Conservation (phyloP, 2,888 invertebrate species). For the Mellilla xanthometata region DNA sequence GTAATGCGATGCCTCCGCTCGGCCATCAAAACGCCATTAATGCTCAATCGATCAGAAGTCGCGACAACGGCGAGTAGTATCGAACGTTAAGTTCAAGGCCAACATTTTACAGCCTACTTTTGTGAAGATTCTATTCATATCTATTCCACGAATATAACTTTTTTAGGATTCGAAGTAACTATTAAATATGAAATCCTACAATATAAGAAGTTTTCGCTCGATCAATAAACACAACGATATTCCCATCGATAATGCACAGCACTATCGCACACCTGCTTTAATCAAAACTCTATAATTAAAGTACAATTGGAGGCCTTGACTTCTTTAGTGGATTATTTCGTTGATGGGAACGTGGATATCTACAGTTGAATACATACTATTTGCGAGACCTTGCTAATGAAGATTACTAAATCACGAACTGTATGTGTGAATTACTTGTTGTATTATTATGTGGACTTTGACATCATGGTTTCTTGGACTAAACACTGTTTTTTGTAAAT, state of each 20-base stretch:
- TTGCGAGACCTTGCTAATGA: constrained; percentile 36
- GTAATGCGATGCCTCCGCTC: constrained; percentile 6
- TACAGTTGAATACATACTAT: constrained; percentile 30
- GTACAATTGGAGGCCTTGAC: constrained; percentile 49
- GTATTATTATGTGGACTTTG: background rate
- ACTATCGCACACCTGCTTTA: constrained; percentile 32
- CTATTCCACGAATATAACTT: too few species aligned
- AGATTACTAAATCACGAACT: constrained; percentile 20
- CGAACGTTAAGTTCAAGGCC: constrained; percentile 30
- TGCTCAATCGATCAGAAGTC: constrained; percentile 23
- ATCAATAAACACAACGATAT: background rate
- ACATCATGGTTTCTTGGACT: constrained; percentile 4
- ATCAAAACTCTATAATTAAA: constrained; percentile 45
- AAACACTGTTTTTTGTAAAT: background rate
- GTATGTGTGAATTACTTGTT: background rate
- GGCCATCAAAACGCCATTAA: constrained; percentile 24
- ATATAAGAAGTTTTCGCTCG: too few species aligned
- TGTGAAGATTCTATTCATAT: constrained; percentile 2
- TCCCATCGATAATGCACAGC: constrained; percentile 15
- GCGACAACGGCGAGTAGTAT: constrained; percentile 10
- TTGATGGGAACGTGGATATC: constrained; percentile 42
- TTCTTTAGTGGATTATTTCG: constrained; percentile 43
- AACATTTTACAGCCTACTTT: constrained; percentile 3
- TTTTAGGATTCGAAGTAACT: too few species aligned
- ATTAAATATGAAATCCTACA: too few species aligned